A percentile compares a stretch with the other conserved stretches of the same genome.
Evolutionary conservation across 2,113 vertebrate species (phyloP).

Genomic region (Oncorhynchus nerka): DNA sequence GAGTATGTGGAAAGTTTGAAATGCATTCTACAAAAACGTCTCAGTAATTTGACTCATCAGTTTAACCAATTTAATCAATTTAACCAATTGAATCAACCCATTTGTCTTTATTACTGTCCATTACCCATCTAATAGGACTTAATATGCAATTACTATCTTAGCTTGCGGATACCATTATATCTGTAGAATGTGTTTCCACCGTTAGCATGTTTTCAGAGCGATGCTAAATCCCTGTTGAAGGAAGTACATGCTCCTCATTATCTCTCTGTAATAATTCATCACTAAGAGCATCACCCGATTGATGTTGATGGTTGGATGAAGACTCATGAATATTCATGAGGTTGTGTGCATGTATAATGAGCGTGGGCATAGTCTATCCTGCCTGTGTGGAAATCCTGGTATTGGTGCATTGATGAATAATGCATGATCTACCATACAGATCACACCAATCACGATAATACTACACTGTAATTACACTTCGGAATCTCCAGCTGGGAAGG

Average conservation of each 20-base stretch:
- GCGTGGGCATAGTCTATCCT: conserved; percentile 33
- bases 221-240: conserved; percentile 25
- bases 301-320: conserved; percentile 33
- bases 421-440: conserved; percentile 38
- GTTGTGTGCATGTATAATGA: conserved; percentile 41
- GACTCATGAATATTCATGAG: conserved; percentile 52
- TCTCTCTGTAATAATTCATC: conserved; percentile 47
- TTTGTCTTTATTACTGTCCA: conserved; percentile 5
- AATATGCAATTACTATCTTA: not conserved
- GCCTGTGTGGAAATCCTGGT: conserved; percentile 32
- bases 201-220: conserved; percentile 7
- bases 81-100: not conserved
- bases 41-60: conserved; percentile 10
- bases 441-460: conserved; percentile 3
- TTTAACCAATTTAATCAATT: not conserved
- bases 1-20: conserved; percentile 6
- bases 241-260: conserved; percentile 29
- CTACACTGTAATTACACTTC: not conserved
- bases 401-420: conserved; percentile 49
- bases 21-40: not conserved
- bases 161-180: not conserved
- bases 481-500: not conserved
- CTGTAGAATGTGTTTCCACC: not conserved
- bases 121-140: conserved; percentile 25
- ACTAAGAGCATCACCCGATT: conserved; percentile 15